Evolutionary conservation across 2,797 vertebrate species (phyloP), one percentile per base, ranked within the genome.

Genomic region (Anolis apletophallus): DNA sequence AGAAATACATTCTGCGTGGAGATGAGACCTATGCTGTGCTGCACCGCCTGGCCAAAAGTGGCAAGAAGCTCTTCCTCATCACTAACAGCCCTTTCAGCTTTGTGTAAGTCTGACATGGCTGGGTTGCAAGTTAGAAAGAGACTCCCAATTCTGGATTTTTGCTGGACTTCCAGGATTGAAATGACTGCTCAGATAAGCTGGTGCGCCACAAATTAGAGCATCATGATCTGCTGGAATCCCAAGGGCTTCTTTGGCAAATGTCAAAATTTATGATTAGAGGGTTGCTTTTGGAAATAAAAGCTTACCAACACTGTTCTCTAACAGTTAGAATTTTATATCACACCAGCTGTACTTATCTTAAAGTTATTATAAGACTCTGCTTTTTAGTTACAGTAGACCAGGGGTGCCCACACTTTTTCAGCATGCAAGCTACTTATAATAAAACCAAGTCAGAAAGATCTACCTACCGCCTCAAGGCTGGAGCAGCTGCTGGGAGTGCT

Each of bases 61-160:
- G 97, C 72, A 98, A 97, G 91, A 98, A 97, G 73, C 96, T 98
- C 23, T 98, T 98, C 89, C 97, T 98, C 83, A 98, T 98, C 86
- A 97, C 97, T 68, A 98, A 98, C 95, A 98, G 97, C 87, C 97
- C 97, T 77, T 98, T 97, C 92, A 97, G 97, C 94, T 98, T 98
- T 91, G 97, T 98, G 97, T 98, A 91, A 97, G 97, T 96, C 52
- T 5, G 7, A 36, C 26, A 21, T 40, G 68, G 3, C 67, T 2
- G 1, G 76, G 12, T 29, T 54, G 29, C 59, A 32, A 21, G 26
- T 40, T 68, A 50, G 29, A 61, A 61, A 32, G 12, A 12, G 29
- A 21, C 21, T 3, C n/a, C 46, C 12, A 14, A 34, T 6, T 26
- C 17, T 59, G 8, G 16, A 4, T 1, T 4, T 54, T 9, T 59